phyloP scores from a whole-genome alignment of 2,113 vertebrate species.

The Eubucco bourcierii region DNA sequence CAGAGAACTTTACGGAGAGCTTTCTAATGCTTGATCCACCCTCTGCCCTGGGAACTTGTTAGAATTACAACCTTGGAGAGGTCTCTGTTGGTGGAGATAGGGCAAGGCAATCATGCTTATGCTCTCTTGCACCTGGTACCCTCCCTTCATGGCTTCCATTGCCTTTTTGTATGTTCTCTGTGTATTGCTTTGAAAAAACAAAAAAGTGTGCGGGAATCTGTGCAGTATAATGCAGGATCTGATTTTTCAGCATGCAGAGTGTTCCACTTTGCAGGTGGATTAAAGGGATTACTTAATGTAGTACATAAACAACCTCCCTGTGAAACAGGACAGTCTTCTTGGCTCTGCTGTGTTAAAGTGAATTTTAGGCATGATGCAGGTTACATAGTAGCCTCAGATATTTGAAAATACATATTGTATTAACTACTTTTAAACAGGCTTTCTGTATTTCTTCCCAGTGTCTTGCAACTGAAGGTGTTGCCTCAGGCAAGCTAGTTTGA shows the following conservation, averaged over 20 bases:
- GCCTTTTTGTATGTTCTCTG: background rate
- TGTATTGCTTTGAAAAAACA: background rate
- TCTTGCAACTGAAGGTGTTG: background rate
- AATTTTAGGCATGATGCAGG: background rate
- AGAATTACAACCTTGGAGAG: background rate
- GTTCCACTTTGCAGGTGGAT: background rate
- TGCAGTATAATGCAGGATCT: background rate
- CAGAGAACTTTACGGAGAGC: background rate
- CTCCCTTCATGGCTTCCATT: background rate
- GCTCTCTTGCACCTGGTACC: background rate
- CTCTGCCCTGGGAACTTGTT: background rate
- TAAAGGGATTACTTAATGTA: background rate
- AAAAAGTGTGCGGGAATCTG: rapidly evolving
- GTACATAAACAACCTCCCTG: background rate
- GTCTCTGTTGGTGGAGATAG: rapidly evolving
- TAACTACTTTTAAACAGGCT: background rate
- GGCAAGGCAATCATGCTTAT: rapidly evolving
- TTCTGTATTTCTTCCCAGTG: background rate
- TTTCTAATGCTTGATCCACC: background rate
- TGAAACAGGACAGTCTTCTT: background rate
- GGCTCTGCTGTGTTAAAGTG: background rate
- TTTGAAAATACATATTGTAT: background rate
- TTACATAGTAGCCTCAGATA: background rate
- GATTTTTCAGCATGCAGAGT: background rate
- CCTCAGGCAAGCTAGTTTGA: constrained; percentile 10